A percentile compares a stretch with the other conserved stretches of the same genome.
Evolutionary conservation across 2,888 invertebrate genomes (phyloP).

Genomic region (Girardia tigrina): DNA sequence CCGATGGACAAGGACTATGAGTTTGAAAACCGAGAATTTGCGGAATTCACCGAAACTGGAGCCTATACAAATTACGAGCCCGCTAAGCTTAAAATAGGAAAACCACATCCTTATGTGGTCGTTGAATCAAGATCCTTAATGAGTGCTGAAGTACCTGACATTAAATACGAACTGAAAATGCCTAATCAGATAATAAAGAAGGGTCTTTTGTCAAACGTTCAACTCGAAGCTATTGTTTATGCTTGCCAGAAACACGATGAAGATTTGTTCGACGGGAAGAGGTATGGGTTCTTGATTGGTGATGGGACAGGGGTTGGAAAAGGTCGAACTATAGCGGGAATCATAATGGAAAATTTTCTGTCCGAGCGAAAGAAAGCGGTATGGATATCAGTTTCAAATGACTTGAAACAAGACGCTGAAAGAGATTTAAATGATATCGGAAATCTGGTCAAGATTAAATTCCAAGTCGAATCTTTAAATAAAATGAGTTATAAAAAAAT

Average conservation of each 20-base stretch:
- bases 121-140: conserved; percentile 66
- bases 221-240: conserved; percentile 90
- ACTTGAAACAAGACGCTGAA: conserved; percentile 46
- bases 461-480: conserved; percentile 5
- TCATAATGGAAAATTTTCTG: conserved; percentile 46
- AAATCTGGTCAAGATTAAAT: not conserved
- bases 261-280: conserved; percentile 42
- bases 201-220: conserved; percentile 79
- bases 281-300: conserved; percentile 48
- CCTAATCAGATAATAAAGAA: conserved; percentile 68
- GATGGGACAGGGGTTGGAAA: conserved; percentile 50
- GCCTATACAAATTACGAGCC: not conserved
- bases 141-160: conserved; percentile 82
- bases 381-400: conserved; percentile 47
- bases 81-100: not conserved
- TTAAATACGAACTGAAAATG: conserved; percentile 60
- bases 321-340: conserved; percentile 43
- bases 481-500: not conserved
- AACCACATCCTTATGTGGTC: not conserved
- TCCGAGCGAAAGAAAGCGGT: conserved; percentile 44
- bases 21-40: not conserved
- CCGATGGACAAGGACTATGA: not conserved
- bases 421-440: conserved; percentile 34
- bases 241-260: conserved; percentile 76
- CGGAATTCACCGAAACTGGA: not conserved